Percentiles rank a stretch among this genome's conserved stretches.
Conservation (phyloP, 2,888 invertebrate genomes). For the Helobdella robusta region DNA sequence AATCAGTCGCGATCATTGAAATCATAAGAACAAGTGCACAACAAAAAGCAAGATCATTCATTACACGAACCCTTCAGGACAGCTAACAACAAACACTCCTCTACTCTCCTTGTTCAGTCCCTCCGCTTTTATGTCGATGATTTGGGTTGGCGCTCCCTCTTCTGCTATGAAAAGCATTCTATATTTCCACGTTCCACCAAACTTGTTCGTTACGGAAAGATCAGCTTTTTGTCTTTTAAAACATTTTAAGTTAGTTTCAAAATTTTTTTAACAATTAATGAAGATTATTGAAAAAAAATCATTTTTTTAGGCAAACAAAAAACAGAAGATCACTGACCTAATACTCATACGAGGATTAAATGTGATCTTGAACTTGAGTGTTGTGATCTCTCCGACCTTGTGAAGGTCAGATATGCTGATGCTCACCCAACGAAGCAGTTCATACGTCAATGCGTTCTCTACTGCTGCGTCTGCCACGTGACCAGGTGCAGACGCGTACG, state of each 20-base stretch:
- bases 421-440: background rate
- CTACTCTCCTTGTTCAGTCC: slow-evolving; percentile 1
- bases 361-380: background rate
- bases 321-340: background rate
- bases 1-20: no score
- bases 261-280: background rate
- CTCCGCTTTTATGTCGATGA: background rate
- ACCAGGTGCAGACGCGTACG: no score
- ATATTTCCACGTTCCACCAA: background rate
- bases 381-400: background rate
- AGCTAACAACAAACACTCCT: background rate
- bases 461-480: no score
- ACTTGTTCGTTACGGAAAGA: background rate
- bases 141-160: background rate
- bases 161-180: background rate
- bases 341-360: background rate
- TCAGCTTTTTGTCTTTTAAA: background rate
- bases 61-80: slow-evolving; percentile 3
- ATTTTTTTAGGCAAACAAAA: no score
- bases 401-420: background rate
- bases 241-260: background rate
- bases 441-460: no score
- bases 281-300: no score
- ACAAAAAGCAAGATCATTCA: no score
- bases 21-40: no score